Evolutionary conservation across 2,888 invertebrate genomes (phyloP), one percentile per base, ranked within the genome.

Genomic region (Craniophora ligustri): DNA sequence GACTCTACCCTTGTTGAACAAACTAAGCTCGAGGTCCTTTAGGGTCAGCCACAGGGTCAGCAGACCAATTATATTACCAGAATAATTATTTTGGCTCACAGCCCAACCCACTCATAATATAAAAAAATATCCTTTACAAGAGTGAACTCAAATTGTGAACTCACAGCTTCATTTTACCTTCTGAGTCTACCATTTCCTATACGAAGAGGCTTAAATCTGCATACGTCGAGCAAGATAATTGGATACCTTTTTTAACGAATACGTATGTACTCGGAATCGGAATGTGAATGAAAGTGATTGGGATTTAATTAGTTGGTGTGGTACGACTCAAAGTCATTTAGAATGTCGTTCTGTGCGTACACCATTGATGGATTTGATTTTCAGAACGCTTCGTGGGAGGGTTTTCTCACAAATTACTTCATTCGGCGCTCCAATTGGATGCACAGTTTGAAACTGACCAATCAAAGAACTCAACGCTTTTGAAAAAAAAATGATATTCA

Each of bases 201-300:
- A 54, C 14, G 23, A 40, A 26, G 31, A 64, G 61, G 38, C 48
- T 41, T 35, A 56, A 28, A 70, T 68, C 73, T 84, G 79, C 86
- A 84, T 80, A 79, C 70, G 70, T 72, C 64, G 64, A 62, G 56
- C 45, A 66, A 65, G 80, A 79, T 85, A 85, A 84, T 84, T 85
- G 81, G 74, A 75, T 74, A 65, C 70, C 74, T 78, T 81, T 72
- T 76, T 75, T 56, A n/a, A 26, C 34, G 23, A 32, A 34, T 32
- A 39, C 13, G 8, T 21, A 38, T 47, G 39, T 40, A 21, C 16
- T 44, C 35, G 13, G 19, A 10, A 14, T 44, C n/a, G 42, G 44
- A 64, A 44, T 62, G 42, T 19, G 45, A 46, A 34, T 56, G 49
- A 63, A 70, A 64, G 51, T 60, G 47, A 66, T 65, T 54, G 44